Base-by-base conservation (phyloP, 2,113 vertebrate genomes). In the Pleuronectes platessa region DNA sequence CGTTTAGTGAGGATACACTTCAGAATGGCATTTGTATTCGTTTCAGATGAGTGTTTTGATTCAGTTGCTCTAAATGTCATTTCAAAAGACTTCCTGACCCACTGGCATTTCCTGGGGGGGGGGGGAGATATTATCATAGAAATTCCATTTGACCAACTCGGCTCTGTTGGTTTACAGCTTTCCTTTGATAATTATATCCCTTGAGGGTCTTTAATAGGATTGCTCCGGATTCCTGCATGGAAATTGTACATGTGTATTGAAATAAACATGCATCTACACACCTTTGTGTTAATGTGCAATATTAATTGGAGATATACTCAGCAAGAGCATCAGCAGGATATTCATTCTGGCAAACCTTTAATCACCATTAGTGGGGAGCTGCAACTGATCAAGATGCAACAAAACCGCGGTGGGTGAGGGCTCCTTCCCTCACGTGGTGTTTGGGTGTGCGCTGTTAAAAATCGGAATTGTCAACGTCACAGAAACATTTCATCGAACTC, bases 171-270 rank as follows among this genome's bases (percentile, higher is more conserved):
- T 67, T 61, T 67, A 37, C 53, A 47, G 31, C 45, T 15, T 23
- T 64, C 63, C 49, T 56, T 58, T 55, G n/a, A 10, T 11, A 53
- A 40, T 59, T 49, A 72, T 56, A 65, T 65, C 68, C 60, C 64
- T 69, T 75, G 31, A 74, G 76, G 65, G 75, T 58, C 54, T 24
- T 64, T 87, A 86, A 85, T 77, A 60, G 72, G 15, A 18, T 68
- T 40, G 14, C 69, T 0, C 49, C 51, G 71, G 60, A 56, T n/a
- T 20, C 51, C 20, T n/a, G 20, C 51, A n/a, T 54, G 51, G 51
- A 77, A 84, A 77, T 51, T 58, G 58, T 59, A 35, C 37, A 51
- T 26, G 45, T 47, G 23, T 21, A 59, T 13, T 75, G 58, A 70
- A 77, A 66, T 58, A 35, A 72, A 47, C 55, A 45, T 1, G 58